Evolutionary conservation across 1,140 invertebrate species (phyloP), one percentile per base, ranked within the genome.

Genomic region (Brachionus rotundiformis): DNA sequence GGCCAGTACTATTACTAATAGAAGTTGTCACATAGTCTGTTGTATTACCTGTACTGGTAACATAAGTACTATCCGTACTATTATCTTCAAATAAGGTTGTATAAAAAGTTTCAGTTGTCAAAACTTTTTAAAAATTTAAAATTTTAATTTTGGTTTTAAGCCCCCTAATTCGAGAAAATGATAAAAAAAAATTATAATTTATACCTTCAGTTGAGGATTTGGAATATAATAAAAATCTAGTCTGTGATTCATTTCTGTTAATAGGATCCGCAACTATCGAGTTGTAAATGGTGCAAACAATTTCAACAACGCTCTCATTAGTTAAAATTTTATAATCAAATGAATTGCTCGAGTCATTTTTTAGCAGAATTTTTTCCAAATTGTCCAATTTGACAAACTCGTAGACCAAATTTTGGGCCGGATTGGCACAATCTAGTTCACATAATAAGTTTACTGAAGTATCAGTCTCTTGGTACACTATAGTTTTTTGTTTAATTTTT

Each of bases 11-110:
- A 68, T 33, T 68, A 7, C 63, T 68, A 68, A 68, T 36, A 68
- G 63, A 33, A 68, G 63, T 68, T 36, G 63, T 68, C 19, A 8
- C 29, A 33, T 36, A 31, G 1, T 29, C n/a, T 3, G 29, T 29
- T 11, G 61, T n/a, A 36, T 68, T 68, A 68, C 63, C 63, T 68
- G 63, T 68, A 68, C 29, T 68, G 33, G 31, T 68, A 68, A 68
- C 31, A 33, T 19, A 31, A 68, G 29, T 68, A 33, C 27, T 68
- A 33, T 68, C 33, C 7, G 63, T 68, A 36, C 29, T 68, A 68
- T 68, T 68, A 68, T 33, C 31, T 68, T 68, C 29, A 36, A 13
- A 36, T 33, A 23, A 19, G 29, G 63, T 68, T 16, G 63, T 68
- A 36, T 8, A 36, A 36, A 68, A 19, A 68, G 8, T 36, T 19